Percentiles rank a stretch among this genome's conserved stretches.
phyloP scores from a whole-genome alignment of 2,888 invertebrate genomes.

The Hecatera dysodea region DNA sequence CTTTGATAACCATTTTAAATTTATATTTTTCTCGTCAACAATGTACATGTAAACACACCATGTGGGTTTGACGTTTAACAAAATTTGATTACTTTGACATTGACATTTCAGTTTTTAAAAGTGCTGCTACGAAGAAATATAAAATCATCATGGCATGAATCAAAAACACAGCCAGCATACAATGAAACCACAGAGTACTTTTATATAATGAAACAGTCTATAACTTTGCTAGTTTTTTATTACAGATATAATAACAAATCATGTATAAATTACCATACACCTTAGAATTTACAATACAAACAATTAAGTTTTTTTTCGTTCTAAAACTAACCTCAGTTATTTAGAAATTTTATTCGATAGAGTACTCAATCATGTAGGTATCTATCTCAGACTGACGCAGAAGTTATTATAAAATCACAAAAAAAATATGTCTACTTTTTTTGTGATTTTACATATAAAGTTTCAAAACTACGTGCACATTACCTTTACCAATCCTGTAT shows the following conservation, averaged over 20 bases:
- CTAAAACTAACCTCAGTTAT: conserved; percentile 1
- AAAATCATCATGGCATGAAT: neutral
- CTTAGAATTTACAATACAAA: too few relatives aligned
- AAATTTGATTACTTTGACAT: conserved; percentile 50
- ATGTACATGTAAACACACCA: conserved; percentile 47
- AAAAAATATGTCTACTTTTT: neutral
- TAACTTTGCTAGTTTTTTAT: too few relatives aligned
- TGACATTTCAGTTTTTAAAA: neutral
- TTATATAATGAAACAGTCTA: too few relatives aligned
- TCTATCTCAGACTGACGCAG: neutral
- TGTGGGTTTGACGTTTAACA: conserved; percentile 66
- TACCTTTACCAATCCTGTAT: conserved; percentile 49
- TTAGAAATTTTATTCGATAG: neutral
- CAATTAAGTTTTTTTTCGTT: conserved; percentile 24
- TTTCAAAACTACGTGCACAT: conserved; percentile 38
- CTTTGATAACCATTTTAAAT: conserved; percentile 83
- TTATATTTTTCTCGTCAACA: neutral
- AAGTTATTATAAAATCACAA: neutral
- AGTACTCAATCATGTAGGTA: neutral
- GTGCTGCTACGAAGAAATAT: conserved; percentile 1
- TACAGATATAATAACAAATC: too few relatives aligned
- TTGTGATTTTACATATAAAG: neutral
- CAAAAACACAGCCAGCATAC: too few relatives aligned
- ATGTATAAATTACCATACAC: too few relatives aligned
- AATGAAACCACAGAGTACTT: too few relatives aligned